These are phyloP conservation scores for Phalangium opilio DNA, from an alignment of 2,888 invertebrate species.

Conservation along the genomic window DNA sequence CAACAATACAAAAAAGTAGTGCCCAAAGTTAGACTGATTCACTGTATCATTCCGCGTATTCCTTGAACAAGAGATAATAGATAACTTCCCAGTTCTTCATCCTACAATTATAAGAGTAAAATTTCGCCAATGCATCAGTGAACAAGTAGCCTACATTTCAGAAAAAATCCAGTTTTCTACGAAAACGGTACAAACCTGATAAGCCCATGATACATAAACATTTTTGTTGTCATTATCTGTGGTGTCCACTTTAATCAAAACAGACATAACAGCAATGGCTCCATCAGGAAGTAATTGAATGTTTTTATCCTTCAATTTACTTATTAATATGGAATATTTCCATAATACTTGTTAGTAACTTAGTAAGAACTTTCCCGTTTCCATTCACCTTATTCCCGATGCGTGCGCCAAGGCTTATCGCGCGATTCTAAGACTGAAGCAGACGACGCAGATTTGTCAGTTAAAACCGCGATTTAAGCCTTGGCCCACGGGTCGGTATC, in stretches of 20 bases:
- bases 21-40: too few relatives aligned
- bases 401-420: too few relatives aligned
- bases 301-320: slow-evolving; percentile 42
- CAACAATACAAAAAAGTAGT: too few relatives aligned
- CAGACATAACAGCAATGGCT: slow-evolving; percentile 71
- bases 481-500: too few relatives aligned
- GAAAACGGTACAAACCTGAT: slow-evolving; percentile 46
- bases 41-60: slow-evolving; percentile 1
- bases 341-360: background rate
- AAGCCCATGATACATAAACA: slow-evolving; percentile 85
- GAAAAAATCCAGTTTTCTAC: too few relatives aligned
- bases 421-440: too few relatives aligned
- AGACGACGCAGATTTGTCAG: too few relatives aligned
- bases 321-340: slow-evolving; percentile 19
- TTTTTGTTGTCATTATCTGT: slow-evolving; percentile 63
- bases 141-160: too few relatives aligned
- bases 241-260: slow-evolving; percentile 77
- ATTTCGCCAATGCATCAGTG: too few relatives aligned
- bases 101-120: slow-evolving; percentile 39
- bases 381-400: too few relatives aligned
- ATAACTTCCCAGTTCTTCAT: slow-evolving; percentile 83
- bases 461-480: too few relatives aligned
- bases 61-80: slow-evolving; percentile 45
- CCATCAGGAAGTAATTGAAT: slow-evolving; percentile 59
- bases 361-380: too few relatives aligned